Evolutionary conservation across 2,113 vertebrate species (phyloP).

Genomic region (Carollia perspicillata): DNA sequence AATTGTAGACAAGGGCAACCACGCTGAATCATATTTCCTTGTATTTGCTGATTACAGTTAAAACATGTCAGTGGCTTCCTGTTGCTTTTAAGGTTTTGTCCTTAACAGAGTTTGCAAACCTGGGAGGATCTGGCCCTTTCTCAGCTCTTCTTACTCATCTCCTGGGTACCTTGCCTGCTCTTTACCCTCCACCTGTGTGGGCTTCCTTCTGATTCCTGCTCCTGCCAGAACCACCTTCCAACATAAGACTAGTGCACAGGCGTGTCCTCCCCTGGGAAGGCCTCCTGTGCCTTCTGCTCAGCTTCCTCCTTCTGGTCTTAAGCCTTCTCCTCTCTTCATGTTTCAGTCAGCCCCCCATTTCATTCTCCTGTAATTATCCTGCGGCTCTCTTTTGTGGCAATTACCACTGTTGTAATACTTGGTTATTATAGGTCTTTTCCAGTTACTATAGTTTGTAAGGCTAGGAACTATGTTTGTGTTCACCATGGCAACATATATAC

Average conservation of each 20-base stretch:
- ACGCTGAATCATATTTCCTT: background rate
- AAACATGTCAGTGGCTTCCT: constrained; percentile 51
- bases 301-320: background rate
- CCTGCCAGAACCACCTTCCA: background rate
- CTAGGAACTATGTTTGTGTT: background rate
- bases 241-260: background rate
- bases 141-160: background rate
- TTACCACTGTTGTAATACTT: background rate
- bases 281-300: background rate
- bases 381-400: background rate
- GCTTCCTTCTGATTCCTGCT: background rate
- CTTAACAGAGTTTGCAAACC: background rate
- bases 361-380: background rate
- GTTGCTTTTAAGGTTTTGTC: constrained; percentile 24
- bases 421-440: background rate
- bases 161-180: background rate
- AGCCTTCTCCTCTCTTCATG: background rate
- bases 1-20: background rate
- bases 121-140: background rate
- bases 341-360: no score
- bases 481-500: background rate
- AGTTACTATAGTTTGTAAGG: background rate
- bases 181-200: background rate
- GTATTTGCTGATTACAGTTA: constrained; percentile 55
- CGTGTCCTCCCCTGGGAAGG: background rate